Percentiles rank a stretch among this genome's conserved stretches.
Evolutionary conservation across 2,888 invertebrate genomes (phyloP).

Genomic region (Hemithea aestivaria): DNA sequence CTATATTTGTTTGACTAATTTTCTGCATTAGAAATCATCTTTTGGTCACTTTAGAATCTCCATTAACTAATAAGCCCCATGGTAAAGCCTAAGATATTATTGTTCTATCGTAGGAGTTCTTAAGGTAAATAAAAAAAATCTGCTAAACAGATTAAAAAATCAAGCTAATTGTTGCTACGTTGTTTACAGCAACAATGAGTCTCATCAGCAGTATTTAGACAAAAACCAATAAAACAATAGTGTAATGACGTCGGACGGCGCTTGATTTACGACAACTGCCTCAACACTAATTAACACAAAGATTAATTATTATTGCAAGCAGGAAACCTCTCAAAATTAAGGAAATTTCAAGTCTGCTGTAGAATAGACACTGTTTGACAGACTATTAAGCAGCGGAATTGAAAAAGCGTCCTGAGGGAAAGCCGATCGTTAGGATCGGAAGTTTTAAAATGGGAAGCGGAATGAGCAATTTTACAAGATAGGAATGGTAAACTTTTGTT

Average conservation of each 20-base stretch:
- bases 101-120: no score
- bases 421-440: slow-evolving; percentile 17
- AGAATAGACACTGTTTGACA: slow-evolving; percentile 27
- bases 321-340: slow-evolving; percentile 31
- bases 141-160: no score
- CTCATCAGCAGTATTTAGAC: slow-evolving; percentile 22
- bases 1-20: no score
- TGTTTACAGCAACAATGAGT: slow-evolving; percentile 16
- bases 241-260: slow-evolving; percentile 28
- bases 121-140: no score
- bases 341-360: slow-evolving; percentile 17
- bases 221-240: slow-evolving; percentile 38
- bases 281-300: slow-evolving; percentile 63
- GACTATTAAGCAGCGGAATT: slow-evolving; percentile 27
- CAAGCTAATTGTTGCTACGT: slow-evolving; percentile 13
- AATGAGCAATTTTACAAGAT: slow-evolving; percentile 22
- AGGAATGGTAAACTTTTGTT: slow-evolving; percentile 23
- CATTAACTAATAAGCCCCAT: no score
- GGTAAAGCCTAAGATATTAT: no score
- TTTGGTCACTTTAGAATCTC: no score
- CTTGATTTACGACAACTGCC: slow-evolving; percentile 53
- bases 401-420: slow-evolving; percentile 22
- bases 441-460: slow-evolving; percentile 21
- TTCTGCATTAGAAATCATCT: no score
- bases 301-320: slow-evolving; percentile 69